Percentiles rank a stretch among this genome's conserved stretches.
Evolutionary conservation across 2,888 invertebrate species (phyloP).

Genomic region (Pseudoips prasinana): DNA sequence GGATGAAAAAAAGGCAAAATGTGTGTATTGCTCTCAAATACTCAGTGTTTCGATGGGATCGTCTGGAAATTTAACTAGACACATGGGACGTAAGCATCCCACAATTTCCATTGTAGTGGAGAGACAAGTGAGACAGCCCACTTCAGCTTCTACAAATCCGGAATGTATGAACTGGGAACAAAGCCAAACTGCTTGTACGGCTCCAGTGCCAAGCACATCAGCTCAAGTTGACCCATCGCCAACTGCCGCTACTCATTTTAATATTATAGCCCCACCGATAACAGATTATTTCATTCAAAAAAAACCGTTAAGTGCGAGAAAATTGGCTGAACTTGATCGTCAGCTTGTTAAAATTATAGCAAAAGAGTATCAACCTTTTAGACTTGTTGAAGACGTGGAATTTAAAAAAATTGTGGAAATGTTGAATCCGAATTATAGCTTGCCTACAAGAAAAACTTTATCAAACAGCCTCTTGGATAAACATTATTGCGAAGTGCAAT

Average conservation of each 20-base stretch:
- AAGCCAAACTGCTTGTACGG: too few relatives aligned
- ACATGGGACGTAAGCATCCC: neutral
- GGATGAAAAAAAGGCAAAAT: conserved; percentile 7
- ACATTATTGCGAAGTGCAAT: neutral
- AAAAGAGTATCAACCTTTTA: conserved; percentile 20
- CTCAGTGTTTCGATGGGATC: neutral
- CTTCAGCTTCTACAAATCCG: neutral
- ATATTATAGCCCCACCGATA: too few relatives aligned
- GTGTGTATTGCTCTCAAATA: neutral
- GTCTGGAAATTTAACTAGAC: conserved; percentile 1
- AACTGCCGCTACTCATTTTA: neutral
- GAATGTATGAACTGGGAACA: too few relatives aligned
- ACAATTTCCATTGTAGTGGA: neutral
- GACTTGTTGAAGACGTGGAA: conserved; percentile 18
- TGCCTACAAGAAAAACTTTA: conserved; percentile 19
- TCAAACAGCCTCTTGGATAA: conserved; percentile 1
- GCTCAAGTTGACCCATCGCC: neutral
- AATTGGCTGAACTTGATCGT: conserved; percentile 4
- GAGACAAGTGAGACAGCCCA: neutral
- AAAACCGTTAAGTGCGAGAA: conserved; percentile 2
- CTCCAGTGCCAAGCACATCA: neutral
- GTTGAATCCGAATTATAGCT: conserved; percentile 22
- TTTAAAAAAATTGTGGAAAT: conserved; percentile 13
- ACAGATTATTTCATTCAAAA: neutral
- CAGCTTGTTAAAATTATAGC: conserved; percentile 13